These are phyloP conservation scores for Cherax destructor DNA, from an alignment of 1,140 invertebrate genomes.

Conservation along the genomic window DNA sequence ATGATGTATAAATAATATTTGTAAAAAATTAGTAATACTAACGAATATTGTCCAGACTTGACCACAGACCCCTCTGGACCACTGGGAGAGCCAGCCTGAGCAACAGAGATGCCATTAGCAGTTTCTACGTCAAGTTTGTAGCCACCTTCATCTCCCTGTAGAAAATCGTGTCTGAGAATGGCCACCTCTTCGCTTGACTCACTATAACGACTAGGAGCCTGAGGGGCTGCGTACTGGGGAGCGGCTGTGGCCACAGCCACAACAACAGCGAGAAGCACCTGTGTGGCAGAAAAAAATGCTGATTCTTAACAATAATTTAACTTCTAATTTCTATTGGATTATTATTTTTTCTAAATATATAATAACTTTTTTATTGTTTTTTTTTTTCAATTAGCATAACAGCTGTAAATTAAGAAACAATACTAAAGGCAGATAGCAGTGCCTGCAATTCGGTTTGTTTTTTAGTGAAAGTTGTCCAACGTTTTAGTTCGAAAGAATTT, in stretches of 20 bases:
- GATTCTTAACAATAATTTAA: too few relatives aligned
- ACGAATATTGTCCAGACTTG: background rate
- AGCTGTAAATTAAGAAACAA: too few relatives aligned
- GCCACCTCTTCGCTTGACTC: background rate
- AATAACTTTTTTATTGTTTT: too few relatives aligned
- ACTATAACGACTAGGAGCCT: background rate
- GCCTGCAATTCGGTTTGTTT: too few relatives aligned
- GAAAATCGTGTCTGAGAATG: background rate
- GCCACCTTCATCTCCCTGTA: background rate
- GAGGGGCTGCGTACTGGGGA: background rate
- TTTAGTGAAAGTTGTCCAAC: too few relatives aligned
- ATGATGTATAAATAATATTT: too few relatives aligned
- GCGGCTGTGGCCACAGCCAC: background rate
- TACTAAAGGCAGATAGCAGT: too few relatives aligned
- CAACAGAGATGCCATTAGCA: background rate
- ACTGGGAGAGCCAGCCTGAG: background rate
- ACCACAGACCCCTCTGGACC: background rate
- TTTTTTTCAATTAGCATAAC: too few relatives aligned
- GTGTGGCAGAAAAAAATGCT: background rate
- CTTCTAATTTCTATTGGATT: too few relatives aligned
- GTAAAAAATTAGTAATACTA: background rate
- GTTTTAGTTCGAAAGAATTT: too few relatives aligned
- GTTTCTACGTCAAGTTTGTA: slow-evolving; percentile 1
- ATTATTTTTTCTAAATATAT: too few relatives aligned
- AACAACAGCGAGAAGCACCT: background rate